Conservation (phyloP, 2,888 invertebrate species). For the Yponomeuta malinellus region DNA sequence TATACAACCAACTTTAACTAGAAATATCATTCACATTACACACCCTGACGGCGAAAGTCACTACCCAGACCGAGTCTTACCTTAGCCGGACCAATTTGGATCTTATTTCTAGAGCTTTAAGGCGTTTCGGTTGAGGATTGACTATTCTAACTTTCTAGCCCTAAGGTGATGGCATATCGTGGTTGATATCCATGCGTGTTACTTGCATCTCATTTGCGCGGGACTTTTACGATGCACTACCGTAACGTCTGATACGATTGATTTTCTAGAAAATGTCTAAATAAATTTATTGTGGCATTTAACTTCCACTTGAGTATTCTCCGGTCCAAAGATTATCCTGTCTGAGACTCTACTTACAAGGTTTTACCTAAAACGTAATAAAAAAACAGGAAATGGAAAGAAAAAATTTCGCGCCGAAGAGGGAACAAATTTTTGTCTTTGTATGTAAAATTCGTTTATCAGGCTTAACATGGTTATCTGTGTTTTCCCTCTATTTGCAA, state of each 20-base stretch:
- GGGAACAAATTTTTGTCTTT: too few species aligned
- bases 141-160: slow-evolving; percentile 3
- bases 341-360: too few species aligned
- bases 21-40: slow-evolving; percentile 8
- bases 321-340: too few species aligned
- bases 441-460: too few species aligned
- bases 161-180: not conserved
- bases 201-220: slow-evolving; percentile 7
- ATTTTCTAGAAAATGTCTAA: too few species aligned
- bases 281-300: not conserved
- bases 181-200: not conserved
- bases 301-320: not conserved
- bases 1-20: slow-evolving; percentile 1
- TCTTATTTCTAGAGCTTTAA: not conserved
- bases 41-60: not conserved
- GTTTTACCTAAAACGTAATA: too few species aligned
- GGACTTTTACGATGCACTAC: not conserved
- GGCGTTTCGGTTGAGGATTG: not conserved
- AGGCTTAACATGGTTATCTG: too few species aligned
- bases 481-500: too few species aligned
- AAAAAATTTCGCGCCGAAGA: too few species aligned
- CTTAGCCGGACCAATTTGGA: not conserved
- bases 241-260: not conserved
- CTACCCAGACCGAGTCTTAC: not conserved
- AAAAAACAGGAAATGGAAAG: too few species aligned